Evolutionary conservation across 2,797 vertebrate species (phyloP), one percentile per base, ranked within the genome.

Genomic region (Fistularia commersonii): DNA sequence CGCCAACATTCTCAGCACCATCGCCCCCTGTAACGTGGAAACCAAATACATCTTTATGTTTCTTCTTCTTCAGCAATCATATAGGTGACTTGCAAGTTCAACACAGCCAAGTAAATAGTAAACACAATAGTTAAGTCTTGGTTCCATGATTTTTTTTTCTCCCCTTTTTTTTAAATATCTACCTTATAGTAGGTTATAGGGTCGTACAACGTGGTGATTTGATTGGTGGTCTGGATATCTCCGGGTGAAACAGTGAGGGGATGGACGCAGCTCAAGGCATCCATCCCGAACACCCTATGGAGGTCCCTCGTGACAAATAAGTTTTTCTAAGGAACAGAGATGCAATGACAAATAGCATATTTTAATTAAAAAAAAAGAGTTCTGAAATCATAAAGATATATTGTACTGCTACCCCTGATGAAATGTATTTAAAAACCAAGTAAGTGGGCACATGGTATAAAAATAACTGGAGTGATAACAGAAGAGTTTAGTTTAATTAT

Each of bases 1-100:
- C 1, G 63, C 72, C 57, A 92, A 71, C 91, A 93, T 92, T 44
- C 83, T 89, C 61, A 93, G 67, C 61, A 93, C 67, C 7, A 75
- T 41, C 0, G 88, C 86, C 0, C 91, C 91, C 91, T 93, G 37
- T n/a, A 52, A 41, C 48, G 43, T 12, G 37, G 53, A 68, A 11
- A 81, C 0, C 55, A 48, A 32, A 56, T 3, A 12, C 9, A 43
- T 7, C 5, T 14, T 0, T 6, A 12, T 41, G 8, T 41, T 13
- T 11, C 23, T 23, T 23, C 23, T 23, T 23, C 23, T 23, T 23
- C 23, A 23, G 23, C 23, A 23, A 23, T 23, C 23, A 23, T 23
- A 23, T 23, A 23, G 23, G 23, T 23, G 23, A 23, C 23, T 23
- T 23, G 23, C 23, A 23, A 23, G 23, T 23, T 23, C 23, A 23